Evolutionary conservation across 2,113 vertebrate species (phyloP).

Genomic region (Dipodomys ordii): DNA sequence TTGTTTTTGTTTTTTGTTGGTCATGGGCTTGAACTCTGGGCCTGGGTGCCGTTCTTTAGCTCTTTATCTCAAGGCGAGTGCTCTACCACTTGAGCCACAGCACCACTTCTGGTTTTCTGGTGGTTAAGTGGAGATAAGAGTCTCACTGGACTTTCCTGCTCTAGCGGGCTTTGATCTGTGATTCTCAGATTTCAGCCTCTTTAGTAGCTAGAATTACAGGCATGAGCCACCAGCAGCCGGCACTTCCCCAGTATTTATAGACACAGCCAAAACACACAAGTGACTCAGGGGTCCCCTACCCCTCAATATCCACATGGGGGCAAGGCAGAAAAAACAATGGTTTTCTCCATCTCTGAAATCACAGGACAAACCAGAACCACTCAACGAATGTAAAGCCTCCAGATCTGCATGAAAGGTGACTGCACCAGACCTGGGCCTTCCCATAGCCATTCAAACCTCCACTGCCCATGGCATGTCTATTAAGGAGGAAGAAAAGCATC

Average conservation of each 20-base stretch:
- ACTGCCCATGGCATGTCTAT: not conserved
- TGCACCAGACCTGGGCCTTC: not conserved
- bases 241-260: not conserved
- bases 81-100: too few species aligned
- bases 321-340: not conserved
- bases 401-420: accelerated
- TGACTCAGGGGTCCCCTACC: not conserved
- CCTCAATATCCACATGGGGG: not conserved
- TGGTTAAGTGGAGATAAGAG: too few species aligned
- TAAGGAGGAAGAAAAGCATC: not conserved
- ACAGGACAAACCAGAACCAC: not conserved
- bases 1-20: not conserved
- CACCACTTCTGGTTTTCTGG: too few species aligned
- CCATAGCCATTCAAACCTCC: not conserved
- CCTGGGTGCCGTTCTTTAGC: too few species aligned
- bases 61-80: too few species aligned
- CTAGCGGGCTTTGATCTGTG: too few species aligned
- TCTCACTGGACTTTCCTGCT: too few species aligned
- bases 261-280: too few species aligned
- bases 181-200: too few species aligned
- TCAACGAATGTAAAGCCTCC: not conserved
- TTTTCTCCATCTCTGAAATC: not conserved
- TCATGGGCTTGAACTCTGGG: too few species aligned
- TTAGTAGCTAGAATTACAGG: too few species aligned
- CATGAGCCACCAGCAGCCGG: too few species aligned